Conservation (phyloP, 2,888 invertebrate genomes). For the Morinoia aosen region DNA sequence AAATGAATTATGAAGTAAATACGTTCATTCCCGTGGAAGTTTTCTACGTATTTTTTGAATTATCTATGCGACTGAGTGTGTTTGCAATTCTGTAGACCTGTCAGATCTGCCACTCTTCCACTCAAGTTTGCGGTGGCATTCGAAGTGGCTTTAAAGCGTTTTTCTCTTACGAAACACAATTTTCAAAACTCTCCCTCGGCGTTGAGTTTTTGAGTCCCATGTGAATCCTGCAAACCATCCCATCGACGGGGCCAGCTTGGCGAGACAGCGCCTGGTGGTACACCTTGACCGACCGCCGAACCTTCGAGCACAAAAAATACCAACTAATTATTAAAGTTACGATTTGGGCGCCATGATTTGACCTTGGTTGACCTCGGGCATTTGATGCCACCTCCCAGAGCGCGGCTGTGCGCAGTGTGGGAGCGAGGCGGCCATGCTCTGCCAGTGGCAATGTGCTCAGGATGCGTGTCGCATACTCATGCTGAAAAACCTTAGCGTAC, state of each 20-base stretch:
- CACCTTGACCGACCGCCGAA: conserved; percentile 43
- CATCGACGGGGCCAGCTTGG: neutral
- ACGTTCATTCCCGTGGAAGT: too few relatives aligned
- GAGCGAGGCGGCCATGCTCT: neutral
- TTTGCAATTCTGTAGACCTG: neutral
- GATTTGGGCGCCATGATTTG: conserved; percentile 42
- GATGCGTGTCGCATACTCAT: neutral
- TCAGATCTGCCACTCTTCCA: neutral
- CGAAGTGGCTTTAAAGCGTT: neutral
- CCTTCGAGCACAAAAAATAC: neutral
- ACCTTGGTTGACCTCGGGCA: conserved; percentile 41
- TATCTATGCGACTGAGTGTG: neutral
- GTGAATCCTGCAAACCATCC: neutral
- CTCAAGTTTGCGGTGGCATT: neutral
- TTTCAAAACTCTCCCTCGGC: neutral
- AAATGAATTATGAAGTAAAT: too few relatives aligned
- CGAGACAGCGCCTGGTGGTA: conserved; percentile 12
- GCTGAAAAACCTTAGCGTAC: neutral
- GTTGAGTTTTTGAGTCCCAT: neutral
- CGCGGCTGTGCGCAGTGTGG: neutral
- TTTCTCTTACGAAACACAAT: neutral
- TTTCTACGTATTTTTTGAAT: too few relatives aligned
- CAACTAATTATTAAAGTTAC: conserved; percentile 46
- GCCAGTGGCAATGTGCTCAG: neutral
- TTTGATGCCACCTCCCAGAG: neutral